Conservation (phyloP, 2,888 invertebrate species). For the Adelognathus sp. region DNA sequence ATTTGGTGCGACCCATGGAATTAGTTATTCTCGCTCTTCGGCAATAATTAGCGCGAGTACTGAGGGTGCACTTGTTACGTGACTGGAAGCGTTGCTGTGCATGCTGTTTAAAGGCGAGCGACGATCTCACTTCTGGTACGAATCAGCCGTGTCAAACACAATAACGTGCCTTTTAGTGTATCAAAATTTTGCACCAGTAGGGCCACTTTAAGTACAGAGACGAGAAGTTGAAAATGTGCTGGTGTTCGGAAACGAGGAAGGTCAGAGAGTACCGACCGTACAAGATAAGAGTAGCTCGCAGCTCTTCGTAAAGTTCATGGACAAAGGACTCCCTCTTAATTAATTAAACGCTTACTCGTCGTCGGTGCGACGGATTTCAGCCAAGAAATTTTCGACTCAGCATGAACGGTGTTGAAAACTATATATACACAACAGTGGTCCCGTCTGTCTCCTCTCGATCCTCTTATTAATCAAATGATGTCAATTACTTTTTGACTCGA, state of each 20-base stretch:
- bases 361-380: neutral
- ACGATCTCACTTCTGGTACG: constrained; percentile 34
- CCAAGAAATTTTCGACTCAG: neutral
- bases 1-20: too few relatives aligned
- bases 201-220: neutral
- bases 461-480: neutral
- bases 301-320: neutral
- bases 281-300: constrained; percentile 8
- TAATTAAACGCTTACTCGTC: constrained; percentile 4
- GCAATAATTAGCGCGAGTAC: constrained; percentile 52
- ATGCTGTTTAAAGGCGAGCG: constrained; percentile 42
- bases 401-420: neutral
- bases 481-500: neutral
- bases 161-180: constrained; percentile 7
- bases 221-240: constrained; percentile 17
- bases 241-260: neutral
- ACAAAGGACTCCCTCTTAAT: constrained; percentile 11
- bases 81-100: constrained; percentile 23
- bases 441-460: neutral
- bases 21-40: constrained; percentile 46
- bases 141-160: constrained; percentile 34
- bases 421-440: neutral
- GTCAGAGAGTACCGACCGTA: neutral
- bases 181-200: neutral
- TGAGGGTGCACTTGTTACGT: constrained; percentile 14